Conservation (phyloP, 2,797 vertebrate genomes). For the Pelodytes ibericus region DNA sequence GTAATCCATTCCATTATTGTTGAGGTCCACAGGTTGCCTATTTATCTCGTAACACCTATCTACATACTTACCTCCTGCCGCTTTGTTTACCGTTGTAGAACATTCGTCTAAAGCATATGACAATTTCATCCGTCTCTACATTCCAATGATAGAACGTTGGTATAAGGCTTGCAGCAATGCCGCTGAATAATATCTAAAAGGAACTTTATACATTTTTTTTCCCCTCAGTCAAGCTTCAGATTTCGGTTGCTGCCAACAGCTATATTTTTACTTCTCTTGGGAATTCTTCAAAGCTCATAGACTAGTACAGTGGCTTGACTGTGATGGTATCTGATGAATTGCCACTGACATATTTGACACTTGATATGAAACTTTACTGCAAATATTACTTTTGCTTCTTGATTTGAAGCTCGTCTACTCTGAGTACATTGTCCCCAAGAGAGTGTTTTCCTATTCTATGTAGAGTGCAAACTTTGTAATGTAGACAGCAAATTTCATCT, state of each 20-base stretch:
- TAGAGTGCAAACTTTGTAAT: conserved; percentile 41
- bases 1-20: too few relatives aligned
- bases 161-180: background rate
- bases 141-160: too few relatives aligned
- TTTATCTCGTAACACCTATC: too few relatives aligned
- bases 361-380: conserved; percentile 53
- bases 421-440: conserved; percentile 45
- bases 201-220: conserved; percentile 37
- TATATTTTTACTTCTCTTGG: conserved; percentile 48
- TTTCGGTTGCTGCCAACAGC: conserved; percentile 34
- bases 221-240: conserved; percentile 34
- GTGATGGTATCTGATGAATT: conserved; percentile 56
- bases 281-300: conserved; percentile 52
- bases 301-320: conserved; percentile 34
- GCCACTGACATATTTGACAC: conserved; percentile 53
- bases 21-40: too few relatives aligned
- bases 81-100: too few relatives aligned
- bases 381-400: conserved; percentile 54
- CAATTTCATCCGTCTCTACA: too few relatives aligned
- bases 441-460: conserved; percentile 35
- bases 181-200: conserved; percentile 18
- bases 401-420: conserved; percentile 44
- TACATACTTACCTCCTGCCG: too few relatives aligned
- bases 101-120: too few relatives aligned
- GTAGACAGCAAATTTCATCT: conserved; percentile 32